These are phyloP conservation scores for Andrena flavipes DNA, from an alignment of 2,888 invertebrate genomes.

Conservation along the genomic window DNA sequence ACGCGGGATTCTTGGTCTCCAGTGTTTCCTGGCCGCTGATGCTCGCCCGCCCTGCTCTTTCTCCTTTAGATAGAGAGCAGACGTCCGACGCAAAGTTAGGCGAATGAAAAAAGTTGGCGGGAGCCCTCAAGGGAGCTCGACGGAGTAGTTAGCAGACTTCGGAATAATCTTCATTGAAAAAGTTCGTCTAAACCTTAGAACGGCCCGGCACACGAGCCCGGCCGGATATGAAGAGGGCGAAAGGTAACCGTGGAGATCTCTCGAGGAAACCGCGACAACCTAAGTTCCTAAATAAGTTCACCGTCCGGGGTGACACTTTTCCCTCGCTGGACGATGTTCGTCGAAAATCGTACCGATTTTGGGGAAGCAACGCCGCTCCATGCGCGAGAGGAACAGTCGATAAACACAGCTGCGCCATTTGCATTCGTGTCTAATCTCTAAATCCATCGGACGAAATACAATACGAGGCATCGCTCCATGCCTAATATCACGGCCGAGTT, in stretches of 20 bases:
- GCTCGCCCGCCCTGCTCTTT: conserved; percentile 50
- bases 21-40: conserved; percentile 39
- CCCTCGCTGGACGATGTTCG: not conserved
- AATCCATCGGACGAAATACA: conserved; percentile 52
- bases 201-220: conserved; percentile 54
- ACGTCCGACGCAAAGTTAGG: conserved; percentile 74
- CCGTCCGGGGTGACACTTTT: not conserved
- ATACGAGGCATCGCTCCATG: conserved; percentile 40
- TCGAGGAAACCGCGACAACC: conserved; percentile 47
- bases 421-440: conserved; percentile 47
- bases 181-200: conserved; percentile 79
- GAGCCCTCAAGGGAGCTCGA: conserved; percentile 76
- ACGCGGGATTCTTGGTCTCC: conserved; percentile 66
- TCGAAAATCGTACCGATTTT: not conserved
- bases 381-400: not conserved
- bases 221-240: conserved; percentile 66
- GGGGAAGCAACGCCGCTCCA: not conserved
- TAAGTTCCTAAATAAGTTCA: conserved; percentile 16
- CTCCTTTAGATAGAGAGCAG: conserved; percentile 63
- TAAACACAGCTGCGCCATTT: conserved; percentile 52
- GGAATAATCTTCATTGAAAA: conserved; percentile 84
- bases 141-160: conserved; percentile 82
- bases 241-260: conserved; percentile 45
- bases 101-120: conserved; percentile 82
- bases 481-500: conserved; percentile 46